Base-by-base conservation (phyloP, 2,888 invertebrate genomes). In the Drosophila macrothrix region DNA sequence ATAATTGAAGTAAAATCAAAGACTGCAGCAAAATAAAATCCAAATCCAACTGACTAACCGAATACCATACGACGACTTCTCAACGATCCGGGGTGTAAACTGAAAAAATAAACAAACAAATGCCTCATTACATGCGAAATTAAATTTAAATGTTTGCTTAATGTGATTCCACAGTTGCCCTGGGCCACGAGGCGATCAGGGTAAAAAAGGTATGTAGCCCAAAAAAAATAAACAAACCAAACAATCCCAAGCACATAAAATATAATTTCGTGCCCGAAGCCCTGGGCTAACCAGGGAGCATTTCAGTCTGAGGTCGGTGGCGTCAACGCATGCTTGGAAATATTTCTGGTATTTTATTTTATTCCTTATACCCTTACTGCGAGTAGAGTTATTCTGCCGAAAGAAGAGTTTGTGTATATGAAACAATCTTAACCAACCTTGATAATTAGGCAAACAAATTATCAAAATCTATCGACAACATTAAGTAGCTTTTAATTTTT, bases 71-170 rank as follows among this genome's bases (percentile, higher is more conserved):
- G 52, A 55, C 68, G 41, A 53, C 14, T 5, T 61, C 64, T 52
- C 61, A 76, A 68, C 70, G 50, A 69, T 71, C 35, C 55, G 58
- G 81, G 83, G 83, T 75, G 82, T 73, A 82, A 85, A 70, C 76
- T 76, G 69, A 78, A 83, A 86, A 88, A 90, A 83, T 72, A 85
- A 90, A 84, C 80, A 86, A 92, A 90, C 91, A 89, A 87, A 88
- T 84, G 85, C 82, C 86, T 91, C 91, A 92, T 92, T 92, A 91
- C 88, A 92, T 90, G 90, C 91, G 89, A 92, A 92, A 92, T 92
- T 92, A 91, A 92, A 91, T 92, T 90, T 89, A 88, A 91, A 91
- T 92, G 92, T 92, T 92, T 92, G 82, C 86, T 91, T 92, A 89
- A 88, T 88, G 90, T 85, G 83, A 86, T 88, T 88, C 76, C 76